Evolutionary conservation across 2,888 invertebrate species (phyloP), one percentile per base, ranked within the genome.

Genomic region (Cheilosia scutellata): DNA sequence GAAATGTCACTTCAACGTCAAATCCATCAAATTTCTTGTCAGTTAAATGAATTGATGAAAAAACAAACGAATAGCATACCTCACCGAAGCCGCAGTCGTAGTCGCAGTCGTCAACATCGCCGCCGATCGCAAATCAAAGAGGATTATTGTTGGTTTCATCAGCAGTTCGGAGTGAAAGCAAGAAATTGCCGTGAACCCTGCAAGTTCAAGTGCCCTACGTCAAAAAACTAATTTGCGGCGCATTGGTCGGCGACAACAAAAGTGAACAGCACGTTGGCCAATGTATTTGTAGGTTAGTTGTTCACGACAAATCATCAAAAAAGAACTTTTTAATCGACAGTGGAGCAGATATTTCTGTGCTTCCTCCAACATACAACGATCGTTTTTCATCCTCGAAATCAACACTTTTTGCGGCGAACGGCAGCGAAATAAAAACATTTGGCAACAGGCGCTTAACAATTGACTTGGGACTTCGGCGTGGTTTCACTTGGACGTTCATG

Each of bases 281-380:
- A 33, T 44, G 20, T 11, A 44, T 68, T 40, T 66, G 27, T 11
- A 65, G 49, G 20, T 37, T 49, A 37, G 37, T 66, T 51, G 44
- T 86, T 66, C 77, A 74, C 55, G 75, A 78, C 57, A 74, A 75
- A 42, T 78, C 51, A 37, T 71, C 66, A 40, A 70, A 74, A 29
- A 6, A 47, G 5, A 65, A 44, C 13, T 63, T 63, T 33, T 13
- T 57, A 3, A 58, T 71, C 16, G 71, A 79, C 27, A 55, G 49
- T 44, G 71, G 79, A 20, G 86, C 86, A n/a, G 87, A 86, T 33
- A 51, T 75, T 37, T 87, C 84, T n/a, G 84, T 82, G 0, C 13
- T 87, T 20, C 75, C 82, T 5, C 57, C 72, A 9, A 42, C 29
- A 0, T 40, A 57, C 51, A 44, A 27, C 9, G 68, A 66, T 11